Evolutionary conservation across 2,113 vertebrate genomes (phyloP).

Genomic region (Craseonycteris thonglongyai): DNA sequence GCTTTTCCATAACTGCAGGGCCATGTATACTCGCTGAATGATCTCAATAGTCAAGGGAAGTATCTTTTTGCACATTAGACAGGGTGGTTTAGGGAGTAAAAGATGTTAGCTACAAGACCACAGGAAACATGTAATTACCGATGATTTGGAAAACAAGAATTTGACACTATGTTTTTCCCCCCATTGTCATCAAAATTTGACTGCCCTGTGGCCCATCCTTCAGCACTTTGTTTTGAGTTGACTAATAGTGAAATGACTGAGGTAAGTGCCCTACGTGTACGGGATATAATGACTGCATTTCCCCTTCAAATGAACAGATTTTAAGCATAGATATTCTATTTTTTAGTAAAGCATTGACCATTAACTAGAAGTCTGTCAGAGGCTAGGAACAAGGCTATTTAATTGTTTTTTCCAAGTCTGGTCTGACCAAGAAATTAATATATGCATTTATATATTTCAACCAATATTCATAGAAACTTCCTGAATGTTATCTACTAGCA

Average conservation of each 20-base stretch:
- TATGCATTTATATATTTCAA: neutral
- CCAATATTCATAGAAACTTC: neutral
- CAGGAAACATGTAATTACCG: neutral
- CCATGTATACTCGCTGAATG: neutral
- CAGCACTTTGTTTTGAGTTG: neutral
- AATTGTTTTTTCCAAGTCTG: neutral
- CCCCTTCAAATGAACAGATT: neutral
- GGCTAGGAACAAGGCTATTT: neutral
- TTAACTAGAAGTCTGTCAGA: neutral
- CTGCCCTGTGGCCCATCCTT: neutral
- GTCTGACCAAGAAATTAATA: neutral
- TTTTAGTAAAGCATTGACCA: neutral
- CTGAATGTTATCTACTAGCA: neutral
- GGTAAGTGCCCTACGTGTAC: neutral
- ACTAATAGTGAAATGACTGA: neutral
- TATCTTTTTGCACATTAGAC: neutral
- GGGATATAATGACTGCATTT: neutral
- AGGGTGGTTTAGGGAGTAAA: neutral
- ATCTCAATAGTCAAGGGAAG: neutral
- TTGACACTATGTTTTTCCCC: fast-evolving
- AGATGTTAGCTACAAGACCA: neutral
- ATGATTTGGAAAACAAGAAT: neutral
- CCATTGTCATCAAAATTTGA: neutral
- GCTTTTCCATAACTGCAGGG: neutral
- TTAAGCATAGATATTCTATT: neutral